These are phyloP conservation scores for Rhineura floridana DNA, from an alignment of 2,113 vertebrate genomes.

Conservation along the genomic window DNA sequence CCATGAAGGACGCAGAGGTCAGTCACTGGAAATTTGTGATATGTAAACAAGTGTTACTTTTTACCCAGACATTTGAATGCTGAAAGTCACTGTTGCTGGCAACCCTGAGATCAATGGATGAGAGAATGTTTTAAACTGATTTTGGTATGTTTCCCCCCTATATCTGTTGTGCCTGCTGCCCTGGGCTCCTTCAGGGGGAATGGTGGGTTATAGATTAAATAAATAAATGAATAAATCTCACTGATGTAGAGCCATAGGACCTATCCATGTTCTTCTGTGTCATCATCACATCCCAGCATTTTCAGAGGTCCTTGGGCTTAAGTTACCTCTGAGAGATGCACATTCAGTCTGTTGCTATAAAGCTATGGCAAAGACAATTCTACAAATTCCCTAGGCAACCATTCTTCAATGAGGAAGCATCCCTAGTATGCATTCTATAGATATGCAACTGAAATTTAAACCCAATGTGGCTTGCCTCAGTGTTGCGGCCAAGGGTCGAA, in stretches of 20 bases:
- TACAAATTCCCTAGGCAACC: not conserved
- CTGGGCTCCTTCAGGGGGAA: too few relatives aligned
- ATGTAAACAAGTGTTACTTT: too few relatives aligned
- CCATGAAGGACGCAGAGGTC: not conserved
- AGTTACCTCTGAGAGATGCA: not conserved
- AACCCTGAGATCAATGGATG: too few relatives aligned
- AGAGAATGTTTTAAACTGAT: too few relatives aligned
- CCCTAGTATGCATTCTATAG: not conserved
- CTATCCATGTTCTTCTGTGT: not conserved
- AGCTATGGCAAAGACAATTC: not conserved
- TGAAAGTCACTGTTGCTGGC: too few relatives aligned
- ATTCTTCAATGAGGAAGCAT: not conserved
- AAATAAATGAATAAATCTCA: not conserved
- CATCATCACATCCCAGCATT: not conserved
- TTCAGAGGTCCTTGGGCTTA: not conserved
- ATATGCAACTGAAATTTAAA: not conserved
- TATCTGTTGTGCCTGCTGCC: too few relatives aligned
- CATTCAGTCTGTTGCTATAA: not conserved
- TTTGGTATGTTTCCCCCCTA: too few relatives aligned
- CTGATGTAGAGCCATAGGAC: not conserved
- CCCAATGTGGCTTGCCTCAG: too few relatives aligned
- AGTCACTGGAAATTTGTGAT: not conserved
- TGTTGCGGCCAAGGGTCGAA: too few relatives aligned
- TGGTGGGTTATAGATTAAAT: too few relatives aligned
- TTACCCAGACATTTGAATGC: too few relatives aligned